Evolutionary conservation across 2,113 vertebrate species (phyloP).

Genomic region (Cephalopterus ornatus): DNA sequence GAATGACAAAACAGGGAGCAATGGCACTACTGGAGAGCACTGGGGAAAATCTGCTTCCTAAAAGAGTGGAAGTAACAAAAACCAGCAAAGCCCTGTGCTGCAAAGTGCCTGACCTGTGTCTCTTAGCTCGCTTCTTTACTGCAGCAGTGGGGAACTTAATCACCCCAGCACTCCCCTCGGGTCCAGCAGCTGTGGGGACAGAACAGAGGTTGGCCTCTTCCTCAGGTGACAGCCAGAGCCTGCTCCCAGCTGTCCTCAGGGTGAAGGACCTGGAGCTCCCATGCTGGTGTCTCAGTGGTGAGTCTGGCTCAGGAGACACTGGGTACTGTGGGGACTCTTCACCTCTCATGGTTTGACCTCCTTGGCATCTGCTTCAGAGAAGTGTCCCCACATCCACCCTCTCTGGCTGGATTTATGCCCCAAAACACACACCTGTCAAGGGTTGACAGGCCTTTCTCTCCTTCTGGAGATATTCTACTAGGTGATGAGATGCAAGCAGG

Average conservation of each 20-base stretch:
- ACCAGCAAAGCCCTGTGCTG: not conserved
- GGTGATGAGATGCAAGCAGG: not conserved
- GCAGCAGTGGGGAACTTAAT: not conserved
- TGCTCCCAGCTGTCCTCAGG: not conserved
- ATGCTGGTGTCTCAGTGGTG: not conserved
- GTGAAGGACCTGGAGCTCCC: not conserved
- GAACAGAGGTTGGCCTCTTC: not conserved
- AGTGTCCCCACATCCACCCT: not conserved
- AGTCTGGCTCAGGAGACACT: not conserved
- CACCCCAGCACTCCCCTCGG: not conserved
- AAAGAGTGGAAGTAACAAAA: not conserved
- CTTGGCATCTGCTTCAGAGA: not conserved
- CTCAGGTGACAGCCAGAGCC: not conserved
- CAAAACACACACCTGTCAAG: not conserved
- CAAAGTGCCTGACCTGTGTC: conserved; percentile 46
- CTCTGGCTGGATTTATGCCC: not conserved
- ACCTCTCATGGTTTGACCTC: not conserved
- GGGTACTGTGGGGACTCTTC: not conserved
- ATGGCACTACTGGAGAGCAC: not conserved
- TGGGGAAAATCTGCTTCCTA: not conserved
- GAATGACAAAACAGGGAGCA: not conserved
- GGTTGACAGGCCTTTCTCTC: not conserved
- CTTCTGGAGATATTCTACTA: not conserved
- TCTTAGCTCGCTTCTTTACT: not conserved
- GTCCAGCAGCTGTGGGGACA: not conserved